phyloP scores from a whole-genome alignment of 2,797 vertebrate genomes.

The Sebastes trivittatus region DNA sequence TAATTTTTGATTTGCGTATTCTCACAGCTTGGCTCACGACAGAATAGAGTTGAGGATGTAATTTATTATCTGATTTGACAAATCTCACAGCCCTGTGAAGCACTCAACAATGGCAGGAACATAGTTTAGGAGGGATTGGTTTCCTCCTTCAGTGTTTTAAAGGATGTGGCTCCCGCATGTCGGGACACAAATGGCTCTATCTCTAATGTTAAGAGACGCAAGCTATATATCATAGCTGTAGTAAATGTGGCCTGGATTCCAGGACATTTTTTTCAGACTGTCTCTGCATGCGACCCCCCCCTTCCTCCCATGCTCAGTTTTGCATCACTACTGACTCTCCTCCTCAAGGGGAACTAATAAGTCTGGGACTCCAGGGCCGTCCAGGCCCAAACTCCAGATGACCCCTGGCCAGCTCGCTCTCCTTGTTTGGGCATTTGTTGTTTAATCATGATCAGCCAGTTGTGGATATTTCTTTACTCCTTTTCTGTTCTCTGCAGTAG shows the following conservation, averaged over 20 bases:
- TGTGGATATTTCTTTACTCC: slow-evolving; percentile 24
- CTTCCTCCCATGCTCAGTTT: slow-evolving; percentile 48
- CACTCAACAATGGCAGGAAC: slow-evolving; percentile 46
- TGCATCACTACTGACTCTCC: slow-evolving; percentile 54
- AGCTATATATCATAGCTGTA: slow-evolving; percentile 85
- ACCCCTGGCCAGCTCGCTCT: slow-evolving; percentile 46
- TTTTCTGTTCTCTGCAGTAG: not conserved
- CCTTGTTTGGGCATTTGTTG: slow-evolving; percentile 73
- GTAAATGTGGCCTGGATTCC: slow-evolving; percentile 90
- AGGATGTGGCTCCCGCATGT: slow-evolving; percentile 21
- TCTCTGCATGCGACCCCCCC: slow-evolving; percentile 70
- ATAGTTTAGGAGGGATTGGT: slow-evolving; percentile 53
- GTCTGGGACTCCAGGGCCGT: slow-evolving; percentile 54
- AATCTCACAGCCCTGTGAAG: slow-evolving; percentile 38
- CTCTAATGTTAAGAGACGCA: slow-evolving; percentile 71
- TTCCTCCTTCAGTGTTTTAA: slow-evolving; percentile 51
- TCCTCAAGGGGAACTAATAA: slow-evolving; percentile 60
- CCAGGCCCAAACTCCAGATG: slow-evolving; percentile 52
- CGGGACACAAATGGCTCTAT: slow-evolving; percentile 55
- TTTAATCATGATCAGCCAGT: slow-evolving; percentile 11
- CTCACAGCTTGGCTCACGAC: not conserved
- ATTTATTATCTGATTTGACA: slow-evolving; percentile 42
- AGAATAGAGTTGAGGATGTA: slow-evolving; percentile 2
- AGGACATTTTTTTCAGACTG: slow-evolving; percentile 80
- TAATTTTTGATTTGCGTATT: not conserved